Conservation (phyloP, 2,888 invertebrate genomes). For the Noctua janthina region DNA sequence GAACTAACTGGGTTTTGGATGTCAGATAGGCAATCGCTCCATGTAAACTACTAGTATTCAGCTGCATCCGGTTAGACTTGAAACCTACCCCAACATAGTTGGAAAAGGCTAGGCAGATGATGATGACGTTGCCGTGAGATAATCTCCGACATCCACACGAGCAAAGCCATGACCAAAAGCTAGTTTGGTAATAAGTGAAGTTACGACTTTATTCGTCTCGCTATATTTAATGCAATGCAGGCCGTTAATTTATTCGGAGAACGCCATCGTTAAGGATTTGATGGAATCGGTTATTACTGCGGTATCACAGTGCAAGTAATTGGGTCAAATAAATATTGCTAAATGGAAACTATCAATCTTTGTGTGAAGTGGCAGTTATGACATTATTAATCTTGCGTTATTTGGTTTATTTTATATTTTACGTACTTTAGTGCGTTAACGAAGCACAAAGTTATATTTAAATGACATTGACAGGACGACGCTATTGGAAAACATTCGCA, state of each 20-base stretch:
- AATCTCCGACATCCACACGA: background rate
- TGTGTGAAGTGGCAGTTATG: conserved; percentile 28
- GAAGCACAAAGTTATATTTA: background rate
- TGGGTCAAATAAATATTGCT: conserved; percentile 58
- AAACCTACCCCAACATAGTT: background rate
- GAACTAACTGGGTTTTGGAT: background rate
- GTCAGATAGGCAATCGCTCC: background rate
- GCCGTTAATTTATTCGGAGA: conserved; percentile 57
- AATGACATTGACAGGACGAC: background rate
- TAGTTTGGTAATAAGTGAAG: conserved; percentile 1
- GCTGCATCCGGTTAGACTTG: background rate
- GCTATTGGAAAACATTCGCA: background rate
- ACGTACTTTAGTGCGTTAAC: background rate
- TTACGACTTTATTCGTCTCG: conserved; percentile 29
- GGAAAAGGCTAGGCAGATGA: background rate
- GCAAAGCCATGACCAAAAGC: background rate
- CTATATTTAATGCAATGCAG: conserved; percentile 47
- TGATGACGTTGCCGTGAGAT: background rate
- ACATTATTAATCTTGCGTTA: conserved; percentile 19
- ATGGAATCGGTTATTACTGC: conserved; percentile 42
- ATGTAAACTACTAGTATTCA: background rate
- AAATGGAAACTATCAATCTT: conserved; percentile 53
- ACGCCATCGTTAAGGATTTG: conserved; percentile 51
- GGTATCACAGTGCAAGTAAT: conserved; percentile 56
- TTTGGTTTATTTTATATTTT: conserved; percentile 16